These are phyloP conservation scores for Hypercompe scribonia DNA, from an alignment of 2,888 invertebrate species.

Conservation along the genomic window DNA sequence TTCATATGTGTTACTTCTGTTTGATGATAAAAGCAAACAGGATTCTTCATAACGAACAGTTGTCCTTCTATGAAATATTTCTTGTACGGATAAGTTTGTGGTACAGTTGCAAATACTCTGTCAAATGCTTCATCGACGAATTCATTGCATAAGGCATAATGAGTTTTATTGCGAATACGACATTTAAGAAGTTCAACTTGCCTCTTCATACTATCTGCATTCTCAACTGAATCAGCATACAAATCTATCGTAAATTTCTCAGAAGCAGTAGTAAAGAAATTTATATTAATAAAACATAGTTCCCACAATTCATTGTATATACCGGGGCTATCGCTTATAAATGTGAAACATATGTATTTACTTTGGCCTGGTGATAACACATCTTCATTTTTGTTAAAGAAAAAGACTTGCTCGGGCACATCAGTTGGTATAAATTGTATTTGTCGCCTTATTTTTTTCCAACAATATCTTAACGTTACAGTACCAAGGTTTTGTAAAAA, in stretches of 20 bases:
- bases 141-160: conserved; percentile 55
- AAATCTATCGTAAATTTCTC: conserved; percentile 70
- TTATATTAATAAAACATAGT: conserved; percentile 75
- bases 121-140: conserved; percentile 61
- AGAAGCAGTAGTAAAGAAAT: conserved; percentile 67
- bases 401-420: conserved; percentile 77
- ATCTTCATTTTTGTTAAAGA: conserved; percentile 86
- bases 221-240: conserved; percentile 70
- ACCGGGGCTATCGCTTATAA: conserved; percentile 72
- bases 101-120: conserved; percentile 59
- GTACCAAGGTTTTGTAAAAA: conserved; percentile 84
- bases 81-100: conserved; percentile 73
- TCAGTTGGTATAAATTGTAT: conserved; percentile 70
- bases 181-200: conserved; percentile 62
- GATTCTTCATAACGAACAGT: conserved; percentile 78
- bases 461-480: conserved; percentile 78
- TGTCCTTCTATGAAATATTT: conserved; percentile 74
- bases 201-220: conserved; percentile 53
- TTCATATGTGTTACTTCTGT: conserved; percentile 74
- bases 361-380: conserved; percentile 83
- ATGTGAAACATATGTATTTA: conserved; percentile 78
- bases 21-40: conserved; percentile 79
- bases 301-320: conserved; percentile 82
- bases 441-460: conserved; percentile 74
- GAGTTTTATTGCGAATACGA: conserved; percentile 61